Percentiles rank a stretch among this genome's conserved stretches.
phyloP scores from a whole-genome alignment of 2,113 vertebrate species.

The Phoxinus phoxinus region DNA sequence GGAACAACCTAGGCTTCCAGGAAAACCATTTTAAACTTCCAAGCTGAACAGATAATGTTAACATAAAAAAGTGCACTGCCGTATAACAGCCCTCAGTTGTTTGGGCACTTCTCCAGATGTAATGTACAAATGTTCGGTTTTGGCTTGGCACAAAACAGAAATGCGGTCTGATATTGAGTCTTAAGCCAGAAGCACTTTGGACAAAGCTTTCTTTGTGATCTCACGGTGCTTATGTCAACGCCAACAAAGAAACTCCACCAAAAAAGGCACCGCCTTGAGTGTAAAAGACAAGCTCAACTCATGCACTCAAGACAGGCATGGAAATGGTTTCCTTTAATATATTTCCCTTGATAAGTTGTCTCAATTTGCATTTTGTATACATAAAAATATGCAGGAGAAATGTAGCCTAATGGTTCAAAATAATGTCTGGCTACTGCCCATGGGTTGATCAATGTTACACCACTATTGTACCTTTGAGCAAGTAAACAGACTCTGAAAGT shows the following conservation, averaged over 20 bases:
- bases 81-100: constrained; percentile 24
- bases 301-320: background rate
- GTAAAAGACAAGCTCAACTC: constrained; percentile 20
- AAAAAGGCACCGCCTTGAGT: constrained; percentile 41
- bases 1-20: constrained; percentile 6
- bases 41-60: constrained; percentile 24
- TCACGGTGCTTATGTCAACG: constrained; percentile 46
- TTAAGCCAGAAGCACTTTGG: constrained; percentile 44
- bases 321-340: background rate
- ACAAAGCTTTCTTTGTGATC: constrained; percentile 64
- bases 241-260: constrained; percentile 49
- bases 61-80: background rate
- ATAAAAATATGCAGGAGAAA: background rate
- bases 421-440: background rate
- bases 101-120: constrained; percentile 41
- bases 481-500: background rate
- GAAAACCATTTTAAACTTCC: constrained; percentile 10
- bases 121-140: constrained; percentile 44
- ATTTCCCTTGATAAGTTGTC: background rate
- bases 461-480: background rate
- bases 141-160: constrained; percentile 23
- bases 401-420: background rate
- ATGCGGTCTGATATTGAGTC: constrained; percentile 38
- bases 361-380: background rate
- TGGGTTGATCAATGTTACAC: background rate